phyloP scores from a whole-genome alignment of 2,888 invertebrate species.

The Panzeria rudis region DNA sequence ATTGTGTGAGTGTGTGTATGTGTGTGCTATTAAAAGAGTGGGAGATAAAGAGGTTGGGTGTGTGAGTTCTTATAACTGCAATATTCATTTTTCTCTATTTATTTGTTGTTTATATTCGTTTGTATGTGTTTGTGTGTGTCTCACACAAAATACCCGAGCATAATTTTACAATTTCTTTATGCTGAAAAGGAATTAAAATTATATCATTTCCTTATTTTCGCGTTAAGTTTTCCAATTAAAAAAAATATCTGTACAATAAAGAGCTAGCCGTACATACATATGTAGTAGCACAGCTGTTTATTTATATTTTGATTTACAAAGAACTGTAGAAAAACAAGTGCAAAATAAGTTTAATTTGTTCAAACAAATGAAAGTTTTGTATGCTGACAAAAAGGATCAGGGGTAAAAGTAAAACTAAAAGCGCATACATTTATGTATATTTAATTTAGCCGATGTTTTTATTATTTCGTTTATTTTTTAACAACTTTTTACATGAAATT shows the following conservation, averaged over 20 bases:
- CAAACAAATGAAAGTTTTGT: constrained; percentile 56
- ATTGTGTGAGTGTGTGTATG: not conserved
- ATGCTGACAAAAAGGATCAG: not conserved
- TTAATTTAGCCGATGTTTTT: constrained; percentile 37
- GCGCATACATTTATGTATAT: constrained; percentile 33
- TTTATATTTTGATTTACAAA: constrained; percentile 51
- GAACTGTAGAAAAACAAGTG: constrained; percentile 10
- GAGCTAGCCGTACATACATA: not conserved
- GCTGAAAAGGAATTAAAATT: constrained; percentile 70
- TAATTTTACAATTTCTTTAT: constrained; percentile 66
- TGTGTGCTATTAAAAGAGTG: constrained; percentile 19
- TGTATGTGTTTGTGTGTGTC: not conserved
- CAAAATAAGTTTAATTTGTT: constrained; percentile 52
- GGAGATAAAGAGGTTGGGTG: constrained; percentile 22
- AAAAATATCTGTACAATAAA: constrained; percentile 37
- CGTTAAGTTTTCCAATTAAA: constrained; percentile 73
- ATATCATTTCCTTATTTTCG: constrained; percentile 73
- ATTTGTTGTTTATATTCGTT: constrained; percentile 39
- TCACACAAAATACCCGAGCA: constrained; percentile 43
- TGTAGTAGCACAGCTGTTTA: constrained; percentile 47
- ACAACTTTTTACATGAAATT: constrained; percentile 29
- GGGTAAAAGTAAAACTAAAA: not conserved
- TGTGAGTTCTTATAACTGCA: not conserved
- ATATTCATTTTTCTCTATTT: constrained; percentile 4
- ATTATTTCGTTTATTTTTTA: not conserved